Percentiles rank a stretch among this genome's conserved stretches.
Conservation (phyloP, 2,888 invertebrate species). For the Rhorus exstirpatorius region DNA sequence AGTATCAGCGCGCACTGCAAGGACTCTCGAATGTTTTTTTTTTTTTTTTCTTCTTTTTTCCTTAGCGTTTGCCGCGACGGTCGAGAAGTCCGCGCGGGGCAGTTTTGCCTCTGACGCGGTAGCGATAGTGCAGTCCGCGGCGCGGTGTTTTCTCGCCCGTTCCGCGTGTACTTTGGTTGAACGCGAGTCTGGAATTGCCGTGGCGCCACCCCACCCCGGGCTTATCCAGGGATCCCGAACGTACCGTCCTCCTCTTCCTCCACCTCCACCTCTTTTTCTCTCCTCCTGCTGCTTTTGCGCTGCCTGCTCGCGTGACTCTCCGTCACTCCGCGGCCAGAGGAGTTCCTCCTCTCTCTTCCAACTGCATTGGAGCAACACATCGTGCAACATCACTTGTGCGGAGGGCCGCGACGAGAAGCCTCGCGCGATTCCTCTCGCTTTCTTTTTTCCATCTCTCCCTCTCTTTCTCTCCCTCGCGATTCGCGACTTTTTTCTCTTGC, state of each 20-base stretch:
- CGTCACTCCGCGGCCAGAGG: constrained; percentile 43
- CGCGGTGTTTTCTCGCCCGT: constrained; percentile 74
- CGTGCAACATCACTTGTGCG: constrained; percentile 21
- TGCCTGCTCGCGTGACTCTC: constrained; percentile 52
- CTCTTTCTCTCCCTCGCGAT: constrained; percentile 43
- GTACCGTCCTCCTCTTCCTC: constrained; percentile 76
- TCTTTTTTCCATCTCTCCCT: neutral
- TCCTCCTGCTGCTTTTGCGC: constrained; percentile 66
- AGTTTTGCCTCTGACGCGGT: constrained; percentile 48
- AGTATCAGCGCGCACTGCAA: neutral
- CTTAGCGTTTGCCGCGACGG: neutral
- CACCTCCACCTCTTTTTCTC: constrained; percentile 69
- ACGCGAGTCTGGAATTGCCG: constrained; percentile 85
- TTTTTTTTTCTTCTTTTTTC: neutral
- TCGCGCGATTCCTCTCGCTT: constrained; percentile 32
- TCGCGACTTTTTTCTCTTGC: constrained; percentile 38
- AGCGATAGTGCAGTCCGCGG: constrained; percentile 55
- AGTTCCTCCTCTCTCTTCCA: constrained; percentile 59
- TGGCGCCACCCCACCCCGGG: constrained; percentile 84
- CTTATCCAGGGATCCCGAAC: constrained; percentile 69
- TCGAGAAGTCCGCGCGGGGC: constrained; percentile 25
- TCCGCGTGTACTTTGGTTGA: constrained; percentile 82
- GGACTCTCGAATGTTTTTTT: neutral
- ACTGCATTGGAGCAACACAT: constrained; percentile 35
- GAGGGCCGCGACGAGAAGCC: constrained; percentile 50